A percentile compares a stretch with the other conserved stretches of the same genome.
Evolutionary conservation across 2,797 vertebrate species (phyloP).

Genomic region (Pangasius sanitwongsei): DNA sequence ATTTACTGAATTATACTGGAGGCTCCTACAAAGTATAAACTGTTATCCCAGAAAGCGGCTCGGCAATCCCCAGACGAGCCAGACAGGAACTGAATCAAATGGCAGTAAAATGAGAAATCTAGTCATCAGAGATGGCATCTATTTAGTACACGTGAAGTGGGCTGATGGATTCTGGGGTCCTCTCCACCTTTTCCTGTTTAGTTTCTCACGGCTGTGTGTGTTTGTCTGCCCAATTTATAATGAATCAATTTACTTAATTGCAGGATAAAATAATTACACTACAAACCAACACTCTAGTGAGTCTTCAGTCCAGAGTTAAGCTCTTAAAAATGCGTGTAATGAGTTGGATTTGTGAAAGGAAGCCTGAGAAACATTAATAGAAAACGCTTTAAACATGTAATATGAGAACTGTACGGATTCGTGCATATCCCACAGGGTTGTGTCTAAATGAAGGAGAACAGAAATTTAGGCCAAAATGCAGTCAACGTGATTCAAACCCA

Average conservation of each 20-base stretch:
- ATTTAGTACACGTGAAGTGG: slow-evolving; percentile 49
- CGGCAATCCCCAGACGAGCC: slow-evolving; percentile 9
- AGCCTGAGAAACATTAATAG: neutral
- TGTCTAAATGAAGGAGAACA: neutral
- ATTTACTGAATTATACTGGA: slow-evolving; percentile 19
- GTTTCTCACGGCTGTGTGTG: slow-evolving; percentile 37
- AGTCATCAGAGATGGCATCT: slow-evolving; percentile 41
- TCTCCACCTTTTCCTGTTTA: slow-evolving; percentile 69
- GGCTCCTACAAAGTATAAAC: neutral
- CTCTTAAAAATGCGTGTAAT: neutral
- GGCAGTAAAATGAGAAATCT: slow-evolving; percentile 49
- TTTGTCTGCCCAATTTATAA: slow-evolving; percentile 4
- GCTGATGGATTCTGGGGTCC: neutral
- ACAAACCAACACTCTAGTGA: neutral
- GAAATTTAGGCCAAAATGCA: slow-evolving; percentile 18
- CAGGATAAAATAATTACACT: slow-evolving; percentile 1
- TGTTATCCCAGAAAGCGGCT: slow-evolving; percentile 24
- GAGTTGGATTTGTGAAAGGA: neutral
- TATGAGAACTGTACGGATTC: slow-evolving; percentile 1
- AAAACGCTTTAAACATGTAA: neutral
- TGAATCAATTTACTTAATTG: neutral
- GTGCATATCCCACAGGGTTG: neutral
- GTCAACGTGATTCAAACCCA: slow-evolving; percentile 37
- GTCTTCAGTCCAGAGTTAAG: neutral
- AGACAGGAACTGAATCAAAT: slow-evolving; percentile 17